Evolutionary conservation across 1,140 invertebrate species (phyloP), one percentile per base, ranked within the genome.

Genomic region (Drosophila kepulauana): DNA sequence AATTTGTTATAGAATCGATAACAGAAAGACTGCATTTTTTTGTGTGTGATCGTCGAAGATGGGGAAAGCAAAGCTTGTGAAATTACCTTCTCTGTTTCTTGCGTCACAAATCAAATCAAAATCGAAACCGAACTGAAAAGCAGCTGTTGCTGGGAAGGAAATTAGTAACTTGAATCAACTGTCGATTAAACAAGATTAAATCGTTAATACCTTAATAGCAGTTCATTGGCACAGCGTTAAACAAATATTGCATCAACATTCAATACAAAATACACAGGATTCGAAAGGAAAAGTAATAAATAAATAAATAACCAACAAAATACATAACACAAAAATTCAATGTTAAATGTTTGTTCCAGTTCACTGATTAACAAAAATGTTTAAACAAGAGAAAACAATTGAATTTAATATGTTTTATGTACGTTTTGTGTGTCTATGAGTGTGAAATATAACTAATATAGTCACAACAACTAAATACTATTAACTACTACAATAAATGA

Each of bases 261-360:
- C 7, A 33, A 33, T 33, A 33, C 30, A 5, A 8, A 51, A 51
- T 11, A 10, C 20, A 20, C 7, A 33, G 30, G 30, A 33, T 6
- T 33, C 30, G 5, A 33, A 33, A 48, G 13, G 2, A 58, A 5
- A 45, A 20, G 2, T 8, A 57, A 43, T 13, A 25, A 46, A 62
- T 69, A 52, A 57, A 11, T 20, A 20, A 41, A 20, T 20, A 38
- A 43, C 35, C 15, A 0, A 25, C 20, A 25, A 25, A 51, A 30
- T 35, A 25, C 41, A 25, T 20, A 35, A 52, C n/a, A 46, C 5
- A 52, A 16, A 35, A 25, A 25, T 54, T 70, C 28, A 41, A 70
- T 63, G 58, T 75, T 75, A 43, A 70, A 70, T 75, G 67, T 70
- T 75, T 57, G 66, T 75, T 75, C 58, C 58, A 57, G 66, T 75